Evolutionary conservation across 2,113 vertebrate species (phyloP).

Genomic region (Gnathonemus longibarbis): DNA sequence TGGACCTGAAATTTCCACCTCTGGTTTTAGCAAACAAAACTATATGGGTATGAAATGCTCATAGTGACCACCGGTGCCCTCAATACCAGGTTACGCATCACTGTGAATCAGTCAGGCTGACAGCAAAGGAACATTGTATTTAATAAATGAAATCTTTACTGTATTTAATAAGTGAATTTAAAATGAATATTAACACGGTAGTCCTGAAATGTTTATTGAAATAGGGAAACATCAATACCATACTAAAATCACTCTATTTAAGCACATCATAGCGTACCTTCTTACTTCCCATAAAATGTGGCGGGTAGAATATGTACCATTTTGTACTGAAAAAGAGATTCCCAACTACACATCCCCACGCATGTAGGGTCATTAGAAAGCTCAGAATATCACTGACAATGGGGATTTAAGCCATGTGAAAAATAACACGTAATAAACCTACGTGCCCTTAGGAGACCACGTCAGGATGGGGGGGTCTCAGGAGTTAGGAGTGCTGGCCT

Average conservation of each 20-base stretch:
- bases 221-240: not conserved
- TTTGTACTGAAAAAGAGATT: not conserved
- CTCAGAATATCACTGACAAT: not conserved
- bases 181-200: not conserved
- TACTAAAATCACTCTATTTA: not conserved
- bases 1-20: too few relatives aligned
- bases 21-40: not conserved
- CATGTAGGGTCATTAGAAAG: not conserved
- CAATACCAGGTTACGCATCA: not conserved
- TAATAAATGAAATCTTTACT: not conserved
- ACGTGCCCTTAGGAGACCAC: not conserved
- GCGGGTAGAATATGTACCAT: not conserved
- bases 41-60: not conserved
- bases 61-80: not conserved
- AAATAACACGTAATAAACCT: not conserved
- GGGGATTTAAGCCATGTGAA: not conserved
- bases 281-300: not conserved
- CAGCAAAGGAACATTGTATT: not conserved
- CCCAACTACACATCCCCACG: not conserved
- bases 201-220: not conserved
- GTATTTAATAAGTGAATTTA: not conserved
- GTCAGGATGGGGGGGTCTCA: not conserved
- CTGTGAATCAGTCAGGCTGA: not conserved
- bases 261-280: not conserved
- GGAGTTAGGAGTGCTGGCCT: not conserved